Evolutionary conservation across 92 coral and sea anemone genomes (phyloP).

Genomic region (Meandrina meandrites): DNA sequence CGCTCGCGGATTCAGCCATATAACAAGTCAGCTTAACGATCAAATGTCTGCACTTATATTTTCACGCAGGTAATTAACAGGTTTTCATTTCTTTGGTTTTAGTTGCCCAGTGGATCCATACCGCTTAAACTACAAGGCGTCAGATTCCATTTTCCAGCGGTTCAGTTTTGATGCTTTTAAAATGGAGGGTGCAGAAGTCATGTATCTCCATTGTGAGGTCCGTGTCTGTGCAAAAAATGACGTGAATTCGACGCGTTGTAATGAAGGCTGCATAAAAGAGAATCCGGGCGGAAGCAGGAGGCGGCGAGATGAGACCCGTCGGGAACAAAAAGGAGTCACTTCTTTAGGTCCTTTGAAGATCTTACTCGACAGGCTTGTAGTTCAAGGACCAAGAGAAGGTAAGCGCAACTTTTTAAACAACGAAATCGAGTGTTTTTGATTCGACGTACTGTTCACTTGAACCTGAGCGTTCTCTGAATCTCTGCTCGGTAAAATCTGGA

Average conservation of each 20-base stretch:
- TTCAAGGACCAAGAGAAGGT: not conserved
- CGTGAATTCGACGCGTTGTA: slow-evolving; percentile 58
- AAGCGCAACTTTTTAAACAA: not conserved
- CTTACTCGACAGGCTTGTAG: not conserved
- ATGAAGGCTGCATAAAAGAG: slow-evolving; percentile 42
- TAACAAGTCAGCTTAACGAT: too few species aligned
- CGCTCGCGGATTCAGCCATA: too few species aligned
- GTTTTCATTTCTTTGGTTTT: not conserved
- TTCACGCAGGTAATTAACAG: too few species aligned
- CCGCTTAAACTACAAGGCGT: slow-evolving; percentile 66
- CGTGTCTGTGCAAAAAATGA: slow-evolving; percentile 52
- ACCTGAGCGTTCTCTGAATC: too few species aligned
- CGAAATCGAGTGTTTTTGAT: not conserved
- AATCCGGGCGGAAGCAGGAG: slow-evolving; percentile 5
- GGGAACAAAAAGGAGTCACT: slow-evolving; percentile 3
- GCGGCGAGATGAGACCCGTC: slow-evolving; percentile 6
- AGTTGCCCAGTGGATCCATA: slow-evolving; percentile 62
- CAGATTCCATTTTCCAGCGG: slow-evolving; percentile 49
- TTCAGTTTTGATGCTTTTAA: slow-evolving; percentile 70
- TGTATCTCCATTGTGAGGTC: slow-evolving; percentile 71
- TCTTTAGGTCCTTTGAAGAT: slow-evolving; percentile 31
- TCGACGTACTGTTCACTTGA: not conserved
- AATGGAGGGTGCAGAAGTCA: slow-evolving; percentile 33
- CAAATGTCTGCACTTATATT: too few species aligned
- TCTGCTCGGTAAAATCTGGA: too few species aligned